These are phyloP conservation scores for Tympanuchus pallidicinctus DNA, from an alignment of 2,113 vertebrate species.

Conservation along the genomic window DNA sequence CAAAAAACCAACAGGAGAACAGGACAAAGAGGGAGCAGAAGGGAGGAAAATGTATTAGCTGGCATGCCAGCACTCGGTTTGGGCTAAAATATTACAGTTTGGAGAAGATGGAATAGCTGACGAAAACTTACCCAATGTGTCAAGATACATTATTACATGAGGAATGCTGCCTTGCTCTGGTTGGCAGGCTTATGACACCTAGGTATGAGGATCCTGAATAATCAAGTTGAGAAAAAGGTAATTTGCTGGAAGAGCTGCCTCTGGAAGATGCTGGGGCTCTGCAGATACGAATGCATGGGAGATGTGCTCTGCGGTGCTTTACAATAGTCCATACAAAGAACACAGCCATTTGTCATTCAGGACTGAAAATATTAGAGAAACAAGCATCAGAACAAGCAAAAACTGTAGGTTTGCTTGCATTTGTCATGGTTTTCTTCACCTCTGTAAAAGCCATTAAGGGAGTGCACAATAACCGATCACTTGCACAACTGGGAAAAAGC, in stretches of 20 bases:
- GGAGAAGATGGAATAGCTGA: background rate
- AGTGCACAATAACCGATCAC: background rate
- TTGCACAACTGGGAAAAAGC: background rate
- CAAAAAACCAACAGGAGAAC: background rate
- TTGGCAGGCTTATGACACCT: background rate
- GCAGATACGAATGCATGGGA: background rate
- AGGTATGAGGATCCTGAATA: background rate
- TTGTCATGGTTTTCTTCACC: background rate
- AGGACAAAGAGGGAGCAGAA: background rate
- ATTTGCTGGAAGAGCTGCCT: background rate
- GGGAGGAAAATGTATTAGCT: background rate
- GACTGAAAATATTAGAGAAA: conserved; percentile 1
- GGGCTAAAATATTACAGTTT: background rate
- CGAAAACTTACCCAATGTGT: background rate
- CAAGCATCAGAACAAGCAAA: background rate
- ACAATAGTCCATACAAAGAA: background rate
- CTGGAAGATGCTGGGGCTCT: background rate
- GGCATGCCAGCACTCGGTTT: background rate
- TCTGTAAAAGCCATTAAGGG: background rate
- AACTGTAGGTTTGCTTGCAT: background rate
- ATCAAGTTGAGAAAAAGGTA: background rate
- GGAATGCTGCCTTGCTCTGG: background rate
- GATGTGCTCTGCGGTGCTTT: background rate
- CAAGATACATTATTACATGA: background rate
- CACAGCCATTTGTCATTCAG: background rate